Conservation (phyloP, 2,113 vertebrate genomes). For the Camelus bactrianus region DNA sequence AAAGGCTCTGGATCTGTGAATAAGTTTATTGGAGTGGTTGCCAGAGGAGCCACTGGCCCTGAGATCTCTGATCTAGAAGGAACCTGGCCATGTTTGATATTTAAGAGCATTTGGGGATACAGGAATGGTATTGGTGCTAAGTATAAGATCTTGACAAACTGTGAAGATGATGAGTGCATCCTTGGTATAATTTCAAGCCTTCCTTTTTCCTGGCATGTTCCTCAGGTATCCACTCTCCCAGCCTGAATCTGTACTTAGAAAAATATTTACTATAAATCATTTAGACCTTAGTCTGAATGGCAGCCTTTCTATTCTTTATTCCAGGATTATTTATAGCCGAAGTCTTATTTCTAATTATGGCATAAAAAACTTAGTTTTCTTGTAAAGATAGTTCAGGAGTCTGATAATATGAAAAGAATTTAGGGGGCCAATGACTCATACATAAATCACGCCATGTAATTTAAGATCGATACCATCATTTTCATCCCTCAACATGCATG, state of each 20-base stretch:
- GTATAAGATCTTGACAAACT: background rate
- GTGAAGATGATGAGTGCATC: background rate
- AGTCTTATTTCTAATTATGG: conserved; percentile 31
- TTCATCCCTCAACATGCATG: background rate
- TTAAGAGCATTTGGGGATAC: background rate
- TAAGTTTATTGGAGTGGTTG: background rate
- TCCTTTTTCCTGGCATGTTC: background rate
- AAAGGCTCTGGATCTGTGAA: background rate
- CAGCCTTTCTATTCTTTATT: background rate
- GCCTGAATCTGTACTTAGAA: background rate
- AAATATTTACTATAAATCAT: background rate
- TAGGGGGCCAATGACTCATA: background rate
- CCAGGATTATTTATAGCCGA: background rate
- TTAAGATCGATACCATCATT: background rate
- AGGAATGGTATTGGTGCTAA: background rate
- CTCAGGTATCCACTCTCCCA: background rate
- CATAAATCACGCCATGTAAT: background rate
- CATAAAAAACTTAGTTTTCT: conserved; percentile 15
- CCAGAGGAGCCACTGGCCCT: background rate
- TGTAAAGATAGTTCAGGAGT: background rate
- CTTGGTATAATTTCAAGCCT: background rate
- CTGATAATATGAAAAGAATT: background rate
- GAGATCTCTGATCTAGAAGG: background rate
- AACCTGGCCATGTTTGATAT: background rate
- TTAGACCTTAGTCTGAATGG: background rate